Percentiles rank a stretch among this genome's conserved stretches.
Evolutionary conservation across 2,888 invertebrate species (phyloP).

Genomic region (Volucella bombylans): DNA sequence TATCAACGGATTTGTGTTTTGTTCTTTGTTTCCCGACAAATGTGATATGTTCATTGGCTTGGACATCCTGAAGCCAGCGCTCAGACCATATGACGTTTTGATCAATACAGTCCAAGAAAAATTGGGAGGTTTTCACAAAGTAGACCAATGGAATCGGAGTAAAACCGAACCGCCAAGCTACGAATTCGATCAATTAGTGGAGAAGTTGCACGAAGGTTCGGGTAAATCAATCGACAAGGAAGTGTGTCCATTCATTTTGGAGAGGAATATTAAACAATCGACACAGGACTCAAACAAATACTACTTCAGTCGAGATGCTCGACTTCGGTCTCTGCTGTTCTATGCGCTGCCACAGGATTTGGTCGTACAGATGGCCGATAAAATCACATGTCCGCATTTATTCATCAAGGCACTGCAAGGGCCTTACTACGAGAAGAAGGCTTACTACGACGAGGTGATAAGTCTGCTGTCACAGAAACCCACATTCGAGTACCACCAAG

Average conservation of each 20-base stretch:
- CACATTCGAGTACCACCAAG: constrained; percentile 84
- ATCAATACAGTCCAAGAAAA: constrained; percentile 81
- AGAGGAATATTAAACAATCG: constrained; percentile 85
- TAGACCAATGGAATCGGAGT: constrained; percentile 79
- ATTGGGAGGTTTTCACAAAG: constrained; percentile 81
- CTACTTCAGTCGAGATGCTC: constrained; percentile 86
- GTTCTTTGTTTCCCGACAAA: constrained; percentile 85
- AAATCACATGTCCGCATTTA: constrained; percentile 85
- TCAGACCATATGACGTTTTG: constrained; percentile 75
- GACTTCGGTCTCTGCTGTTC: constrained; percentile 82
- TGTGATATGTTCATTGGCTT: constrained; percentile 80
- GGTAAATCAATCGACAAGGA: constrained; percentile 84
- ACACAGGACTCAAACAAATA: constrained; percentile 84
- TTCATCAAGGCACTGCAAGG: constrained; percentile 84
- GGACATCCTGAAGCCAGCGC: constrained; percentile 79
- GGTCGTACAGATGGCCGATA: constrained; percentile 83
- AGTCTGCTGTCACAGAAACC: constrained; percentile 83
- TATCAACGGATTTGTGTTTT: constrained; percentile 85
- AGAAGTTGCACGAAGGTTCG: constrained; percentile 84
- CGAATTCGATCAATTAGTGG: constrained; percentile 85
- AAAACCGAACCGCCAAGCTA: constrained; percentile 85
- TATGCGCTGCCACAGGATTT: constrained; percentile 79
- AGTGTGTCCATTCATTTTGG: constrained; percentile 84
- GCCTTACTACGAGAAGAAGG: constrained; percentile 83
- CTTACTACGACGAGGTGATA: constrained; percentile 83